Evolutionary conservation across 2,888 invertebrate genomes (phyloP).

Genomic region (Morpho deidamia): DNA sequence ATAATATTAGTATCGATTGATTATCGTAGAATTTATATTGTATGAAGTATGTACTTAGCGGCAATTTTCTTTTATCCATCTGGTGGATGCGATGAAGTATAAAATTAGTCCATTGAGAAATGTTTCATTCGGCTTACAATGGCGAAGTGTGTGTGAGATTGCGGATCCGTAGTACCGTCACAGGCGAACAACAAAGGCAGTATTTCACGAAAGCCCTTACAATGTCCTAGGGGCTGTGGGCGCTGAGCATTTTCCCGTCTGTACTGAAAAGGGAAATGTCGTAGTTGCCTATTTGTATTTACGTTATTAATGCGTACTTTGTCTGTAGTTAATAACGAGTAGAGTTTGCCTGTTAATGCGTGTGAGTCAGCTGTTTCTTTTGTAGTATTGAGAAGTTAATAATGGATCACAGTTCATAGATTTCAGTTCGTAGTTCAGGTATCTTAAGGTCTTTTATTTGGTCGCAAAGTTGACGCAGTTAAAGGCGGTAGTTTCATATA

Average conservation of each 20-base stretch:
- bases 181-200: constrained; percentile 29
- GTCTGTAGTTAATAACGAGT: too few species aligned
- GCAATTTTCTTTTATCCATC: constrained; percentile 17
- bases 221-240: constrained; percentile 19
- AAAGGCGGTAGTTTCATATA: too few species aligned
- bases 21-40: not conserved
- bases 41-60: not conserved
- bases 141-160: constrained; percentile 36
- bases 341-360: too few species aligned
- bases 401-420: too few species aligned
- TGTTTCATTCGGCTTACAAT: constrained; percentile 30
- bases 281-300: too few species aligned
- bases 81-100: constrained; percentile 37
- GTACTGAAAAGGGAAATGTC: not conserved
- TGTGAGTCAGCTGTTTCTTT: too few species aligned
- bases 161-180: constrained; percentile 26
- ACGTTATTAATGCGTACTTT: too few species aligned
- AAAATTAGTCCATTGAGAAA: constrained; percentile 48
- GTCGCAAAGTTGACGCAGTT: too few species aligned
- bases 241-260: constrained; percentile 19
- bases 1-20: too few species aligned
- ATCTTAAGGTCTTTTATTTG: too few species aligned
- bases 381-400: too few species aligned
- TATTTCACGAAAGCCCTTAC: constrained; percentile 20
- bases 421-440: too few species aligned